phyloP scores from a whole-genome alignment of 2,888 invertebrate species.

The Morpho deidamia region DNA sequence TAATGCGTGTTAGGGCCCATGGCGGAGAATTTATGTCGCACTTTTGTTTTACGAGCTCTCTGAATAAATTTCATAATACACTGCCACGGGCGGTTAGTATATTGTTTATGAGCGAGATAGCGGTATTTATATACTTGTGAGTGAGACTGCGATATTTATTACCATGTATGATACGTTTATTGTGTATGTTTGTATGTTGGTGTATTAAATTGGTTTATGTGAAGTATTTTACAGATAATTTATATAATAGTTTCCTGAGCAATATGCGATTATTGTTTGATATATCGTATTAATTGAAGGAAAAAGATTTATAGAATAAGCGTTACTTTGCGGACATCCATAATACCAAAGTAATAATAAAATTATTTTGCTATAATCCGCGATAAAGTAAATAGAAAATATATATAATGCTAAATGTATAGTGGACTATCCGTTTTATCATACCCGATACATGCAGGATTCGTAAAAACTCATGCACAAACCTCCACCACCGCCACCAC shows the following conservation, averaged over 20 bases:
- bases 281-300: too few relatives aligned
- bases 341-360: too few relatives aligned
- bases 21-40: slow-evolving; percentile 61
- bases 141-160: slow-evolving; percentile 31
- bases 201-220: slow-evolving; percentile 1
- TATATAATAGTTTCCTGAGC: background rate
- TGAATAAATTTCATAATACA: slow-evolving; percentile 54
- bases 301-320: too few relatives aligned
- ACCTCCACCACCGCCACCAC: too few relatives aligned
- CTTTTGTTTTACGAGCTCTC: slow-evolving; percentile 69
- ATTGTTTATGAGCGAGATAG: slow-evolving; percentile 39
- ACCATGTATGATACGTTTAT: slow-evolving; percentile 9
- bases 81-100: slow-evolving; percentile 34
- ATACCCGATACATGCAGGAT: too few relatives aligned
- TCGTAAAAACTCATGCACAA: too few relatives aligned
- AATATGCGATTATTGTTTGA: too few relatives aligned
- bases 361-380: too few relatives aligned
- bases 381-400: too few relatives aligned
- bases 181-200: slow-evolving; percentile 9
- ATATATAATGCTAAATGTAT: too few relatives aligned
- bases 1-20: slow-evolving; percentile 59
- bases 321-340: too few relatives aligned
- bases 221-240: background rate
- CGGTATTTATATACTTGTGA: slow-evolving; percentile 37
- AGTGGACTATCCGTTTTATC: too few relatives aligned